phyloP scores from a whole-genome alignment of 1,140 invertebrate genomes.

The Leguminivora glycinivorella region DNA sequence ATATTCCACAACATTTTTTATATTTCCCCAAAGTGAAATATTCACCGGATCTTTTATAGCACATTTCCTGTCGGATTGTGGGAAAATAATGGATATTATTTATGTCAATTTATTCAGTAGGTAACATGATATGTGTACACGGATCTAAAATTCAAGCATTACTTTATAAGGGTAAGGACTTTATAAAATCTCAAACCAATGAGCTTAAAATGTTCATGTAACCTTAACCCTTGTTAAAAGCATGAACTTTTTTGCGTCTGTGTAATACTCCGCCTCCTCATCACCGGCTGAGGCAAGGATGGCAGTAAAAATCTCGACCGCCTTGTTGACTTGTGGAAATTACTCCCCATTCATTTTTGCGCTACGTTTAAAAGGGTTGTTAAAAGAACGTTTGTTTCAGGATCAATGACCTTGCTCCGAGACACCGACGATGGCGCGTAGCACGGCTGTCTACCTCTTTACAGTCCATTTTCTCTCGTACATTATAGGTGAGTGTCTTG shows the following conservation, averaged over 20 bases:
- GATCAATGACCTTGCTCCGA: constrained; percentile 55
- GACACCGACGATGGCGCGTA: constrained; percentile 58
- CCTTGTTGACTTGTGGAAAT: constrained; percentile 10
- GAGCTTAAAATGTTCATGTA: too few species aligned
- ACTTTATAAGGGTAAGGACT: too few species aligned
- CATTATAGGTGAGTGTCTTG: constrained; percentile 64
- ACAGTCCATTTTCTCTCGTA: constrained; percentile 70
- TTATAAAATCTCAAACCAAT: too few species aligned
- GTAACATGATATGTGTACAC: too few species aligned
- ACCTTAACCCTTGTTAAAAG: not conserved
- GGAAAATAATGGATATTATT: too few species aligned
- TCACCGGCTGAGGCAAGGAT: not conserved
- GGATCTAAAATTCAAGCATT: too few species aligned
- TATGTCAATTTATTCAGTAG: too few species aligned
- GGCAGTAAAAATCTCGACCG: not conserved
- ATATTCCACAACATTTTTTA: too few species aligned
- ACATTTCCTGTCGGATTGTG: too few species aligned
- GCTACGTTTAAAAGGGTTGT: constrained; percentile 49
- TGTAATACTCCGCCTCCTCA: not conserved
- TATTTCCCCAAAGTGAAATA: too few species aligned
- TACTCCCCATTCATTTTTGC: constrained; percentile 1
- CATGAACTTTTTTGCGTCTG: not conserved
- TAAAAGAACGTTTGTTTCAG: constrained; percentile 67
- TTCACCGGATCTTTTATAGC: too few species aligned
- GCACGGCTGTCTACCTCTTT: constrained; percentile 59